Conservation (phyloP, 92 coral and sea anemone species). For the Pocillopora grandis region DNA sequence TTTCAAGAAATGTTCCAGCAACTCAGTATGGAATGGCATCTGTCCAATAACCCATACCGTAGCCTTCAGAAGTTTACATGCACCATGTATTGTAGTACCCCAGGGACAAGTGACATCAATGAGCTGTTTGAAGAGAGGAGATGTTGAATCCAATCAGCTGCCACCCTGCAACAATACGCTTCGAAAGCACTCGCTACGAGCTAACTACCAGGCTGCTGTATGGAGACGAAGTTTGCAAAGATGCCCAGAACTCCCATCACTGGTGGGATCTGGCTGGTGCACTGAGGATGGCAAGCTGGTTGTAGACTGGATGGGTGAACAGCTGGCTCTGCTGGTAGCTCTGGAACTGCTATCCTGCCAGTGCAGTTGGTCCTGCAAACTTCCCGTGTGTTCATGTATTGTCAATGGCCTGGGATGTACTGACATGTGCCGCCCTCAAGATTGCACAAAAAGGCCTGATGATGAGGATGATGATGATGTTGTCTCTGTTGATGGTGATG, state of each 20-base stretch:
- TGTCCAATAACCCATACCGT: conserved; percentile 31
- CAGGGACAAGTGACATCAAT: conserved; percentile 46
- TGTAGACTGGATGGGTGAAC: conserved; percentile 54
- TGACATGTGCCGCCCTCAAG: conserved; percentile 37
- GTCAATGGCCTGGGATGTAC: conserved; percentile 42
- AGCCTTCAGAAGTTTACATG: conserved; percentile 55
- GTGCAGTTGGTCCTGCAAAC: conserved; percentile 41
- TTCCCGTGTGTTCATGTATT: conserved; percentile 34
- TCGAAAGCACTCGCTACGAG: conserved; percentile 29
- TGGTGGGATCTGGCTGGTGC: conserved; percentile 53
- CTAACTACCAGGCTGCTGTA: conserved; percentile 36
- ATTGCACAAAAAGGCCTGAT: conserved; percentile 35
- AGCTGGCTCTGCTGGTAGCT: conserved; percentile 59
- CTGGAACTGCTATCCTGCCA: conserved; percentile 58
- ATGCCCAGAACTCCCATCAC: conserved; percentile 52
- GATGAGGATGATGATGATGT: conserved; percentile 21
- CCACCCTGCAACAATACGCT: conserved; percentile 55
- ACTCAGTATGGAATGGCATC: conserved; percentile 39
- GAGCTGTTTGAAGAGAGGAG: conserved; percentile 54
- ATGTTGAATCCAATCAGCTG: conserved; percentile 55
- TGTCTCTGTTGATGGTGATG: not conserved
- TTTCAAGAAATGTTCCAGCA: conserved; percentile 39
- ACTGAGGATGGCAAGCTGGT: conserved; percentile 31
- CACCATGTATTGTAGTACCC: conserved; percentile 19
- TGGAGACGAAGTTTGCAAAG: conserved; percentile 48